Evolutionary conservation across 2,113 vertebrate species (phyloP), one percentile per base, ranked within the genome.

Genomic region (Asarcornis scutulata): DNA sequence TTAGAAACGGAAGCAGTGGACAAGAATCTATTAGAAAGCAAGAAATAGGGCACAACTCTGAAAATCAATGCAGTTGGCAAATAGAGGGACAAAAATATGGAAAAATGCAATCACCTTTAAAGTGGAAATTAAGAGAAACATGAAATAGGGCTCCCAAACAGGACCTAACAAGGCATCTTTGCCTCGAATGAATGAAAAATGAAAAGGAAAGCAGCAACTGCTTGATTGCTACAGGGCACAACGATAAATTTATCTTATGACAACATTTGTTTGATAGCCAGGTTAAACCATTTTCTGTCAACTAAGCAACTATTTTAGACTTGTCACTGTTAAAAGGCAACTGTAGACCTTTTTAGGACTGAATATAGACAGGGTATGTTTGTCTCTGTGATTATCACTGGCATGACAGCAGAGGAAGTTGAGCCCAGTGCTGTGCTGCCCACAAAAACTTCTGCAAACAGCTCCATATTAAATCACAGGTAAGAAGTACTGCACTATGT

Each of bases 11-110:
- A 31, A 88, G 69, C 32, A 84, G 17, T 46, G 23, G 58, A 89
- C 38, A 89, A 48, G 77, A 96, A 97, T 97, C 86, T 96, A 93
- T 94, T 91, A 56, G 53, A 85, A 95, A 91, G 83, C 14, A 78
- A 73, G 91, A 94, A 97, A 97, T 94, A 96, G 23, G 29, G 31
- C 62, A 83, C 66, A 73, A 88, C 93, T 88, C 88, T 96, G 78
- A 97, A 97, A 97, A 98, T 95, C 96, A 96, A 95, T 97, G 91
- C 40, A 90, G 52, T 15, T 58, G 46, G 85, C 58, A 89, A 94
- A 93, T 71, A 72, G 79, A 83, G 58, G 42, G n/a, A 89, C 72
- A 89, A 87, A 90, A 56, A 42, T 18, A 34, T 68, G 48, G 44
- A 94, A 62, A 93, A 85, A 88, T 59, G 8, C 34, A 96, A 77